Evolutionary conservation across 2,113 vertebrate genomes (phyloP), one percentile per base, ranked within the genome.

Genomic region (Ceyx cyanopectus): DNA sequence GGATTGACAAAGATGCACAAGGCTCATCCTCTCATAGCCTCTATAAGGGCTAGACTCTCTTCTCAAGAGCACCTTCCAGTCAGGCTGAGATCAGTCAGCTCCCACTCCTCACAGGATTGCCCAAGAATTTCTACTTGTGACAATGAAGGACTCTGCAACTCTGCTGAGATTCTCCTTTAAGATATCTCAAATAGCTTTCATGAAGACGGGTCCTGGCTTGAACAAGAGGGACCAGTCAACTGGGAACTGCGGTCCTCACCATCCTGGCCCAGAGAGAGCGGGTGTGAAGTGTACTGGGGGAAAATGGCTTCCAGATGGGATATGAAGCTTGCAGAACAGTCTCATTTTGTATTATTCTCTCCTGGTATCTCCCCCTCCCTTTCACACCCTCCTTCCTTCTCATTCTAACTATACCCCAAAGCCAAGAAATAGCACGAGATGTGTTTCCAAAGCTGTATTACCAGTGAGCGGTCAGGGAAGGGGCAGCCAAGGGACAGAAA

Each of bases 401-500:
- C 92, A 91, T 95, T 97, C 96, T 96, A 96, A 95, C 87, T 95
- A 65, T 48, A 74, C 85, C 94, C 60, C 80, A 94, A 96, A 97
- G 97, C 94, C 95, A 96, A 97, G 92, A 93, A 96, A 95, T 95
- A 97, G 96, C 93, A 91, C 65, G 68, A 96, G 74, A 90, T 94
- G 72, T 96, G 87, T 97, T 97, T 97, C 95, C 96, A 97, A 97
- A 92, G 89, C 89, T 50, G 72, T 82, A 87, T 93, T 95, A 97
- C 96, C 96, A 97, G 93, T 77, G 83, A 97, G 93, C 87, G 30
- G 90, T 97, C 95, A 97, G 93, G 92, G 91, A 96, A 92, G 95
- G 97, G 97, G 95, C 97, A 90, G 98, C 97, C 98, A 98, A 97
- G 90, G 97, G 97, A 96, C 97, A 97, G 79, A 90, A 87, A 94